Conservation (phyloP, 1,140 invertebrate genomes). For the Pogonomyrmex barbatus region DNA sequence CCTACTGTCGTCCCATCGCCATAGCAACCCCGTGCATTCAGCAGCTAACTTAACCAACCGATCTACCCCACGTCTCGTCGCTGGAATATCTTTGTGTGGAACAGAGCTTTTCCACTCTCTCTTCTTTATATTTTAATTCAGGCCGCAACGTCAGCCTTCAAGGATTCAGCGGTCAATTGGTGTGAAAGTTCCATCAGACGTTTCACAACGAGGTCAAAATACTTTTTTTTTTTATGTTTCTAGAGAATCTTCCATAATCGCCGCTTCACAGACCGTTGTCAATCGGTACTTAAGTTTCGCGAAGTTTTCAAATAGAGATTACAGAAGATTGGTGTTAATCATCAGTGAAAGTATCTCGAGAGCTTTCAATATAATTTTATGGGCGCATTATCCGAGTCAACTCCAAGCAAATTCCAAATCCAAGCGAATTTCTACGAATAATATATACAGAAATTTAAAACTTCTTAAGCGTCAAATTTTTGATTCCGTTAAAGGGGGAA, state of each 20-base stretch:
- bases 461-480: too few species aligned
- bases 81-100: constrained; percentile 66
- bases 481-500: too few species aligned
- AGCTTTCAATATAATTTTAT: background rate
- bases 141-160: background rate
- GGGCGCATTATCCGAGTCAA: background rate
- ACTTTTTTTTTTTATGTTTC: background rate
- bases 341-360: constrained; percentile 20
- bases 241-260: background rate
- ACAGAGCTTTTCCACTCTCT: constrained; percentile 49
- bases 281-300: background rate
- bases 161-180: constrained; percentile 22
- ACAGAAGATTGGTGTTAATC: background rate
- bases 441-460: background rate
- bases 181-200: constrained; percentile 1
- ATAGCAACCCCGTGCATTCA: constrained; percentile 81
- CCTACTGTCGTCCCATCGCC: constrained; percentile 72
- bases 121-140: constrained; percentile 30
- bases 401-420: background rate
- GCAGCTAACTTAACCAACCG: constrained; percentile 75
- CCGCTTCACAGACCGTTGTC: background rate
- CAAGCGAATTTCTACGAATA: background rate
- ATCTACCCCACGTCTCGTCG: constrained; percentile 50
- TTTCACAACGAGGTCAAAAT: constrained; percentile 38
- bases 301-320: constrained; percentile 35